Conservation (phyloP, 2,113 vertebrate species). For the Dicerorhinus sumatrensis region DNA sequence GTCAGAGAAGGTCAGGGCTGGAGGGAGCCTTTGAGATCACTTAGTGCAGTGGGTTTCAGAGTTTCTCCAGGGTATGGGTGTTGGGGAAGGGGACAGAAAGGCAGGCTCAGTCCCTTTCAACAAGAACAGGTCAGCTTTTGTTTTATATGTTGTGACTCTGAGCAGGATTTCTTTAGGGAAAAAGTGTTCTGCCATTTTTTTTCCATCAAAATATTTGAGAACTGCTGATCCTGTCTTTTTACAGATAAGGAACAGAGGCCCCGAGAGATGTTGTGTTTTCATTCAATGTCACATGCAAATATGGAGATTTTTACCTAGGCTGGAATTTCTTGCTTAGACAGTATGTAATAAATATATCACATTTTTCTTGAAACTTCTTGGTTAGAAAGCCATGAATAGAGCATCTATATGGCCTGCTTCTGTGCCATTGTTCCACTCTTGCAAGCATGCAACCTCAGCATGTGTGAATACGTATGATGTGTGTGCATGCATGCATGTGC, state of each 20-base stretch:
- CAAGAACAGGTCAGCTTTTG: neutral
- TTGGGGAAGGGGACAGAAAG: neutral
- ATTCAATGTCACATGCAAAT: neutral
- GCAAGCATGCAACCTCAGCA: neutral
- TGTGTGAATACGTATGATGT: neutral
- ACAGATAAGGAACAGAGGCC: neutral
- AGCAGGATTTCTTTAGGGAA: neutral
- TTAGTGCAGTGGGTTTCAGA: neutral
- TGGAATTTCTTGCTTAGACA: neutral
- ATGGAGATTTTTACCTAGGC: neutral
- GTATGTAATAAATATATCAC: neutral
- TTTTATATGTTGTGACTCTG: neutral
- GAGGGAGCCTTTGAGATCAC: neutral
- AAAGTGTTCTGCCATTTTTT: neutral
- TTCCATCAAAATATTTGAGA: neutral
- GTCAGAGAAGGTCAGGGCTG: neutral
- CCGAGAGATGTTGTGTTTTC: neutral
- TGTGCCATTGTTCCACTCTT: neutral
- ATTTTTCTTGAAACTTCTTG: neutral
- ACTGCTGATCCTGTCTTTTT: neutral
- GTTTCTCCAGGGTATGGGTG: neutral
- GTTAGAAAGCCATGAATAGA: neutral
- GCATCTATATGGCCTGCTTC: neutral
- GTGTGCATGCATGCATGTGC: rapidly evolving
- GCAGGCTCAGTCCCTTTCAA: neutral